Evolutionary conservation across 2,113 vertebrate genomes (phyloP).

Genomic region (Urocitellus parryii): DNA sequence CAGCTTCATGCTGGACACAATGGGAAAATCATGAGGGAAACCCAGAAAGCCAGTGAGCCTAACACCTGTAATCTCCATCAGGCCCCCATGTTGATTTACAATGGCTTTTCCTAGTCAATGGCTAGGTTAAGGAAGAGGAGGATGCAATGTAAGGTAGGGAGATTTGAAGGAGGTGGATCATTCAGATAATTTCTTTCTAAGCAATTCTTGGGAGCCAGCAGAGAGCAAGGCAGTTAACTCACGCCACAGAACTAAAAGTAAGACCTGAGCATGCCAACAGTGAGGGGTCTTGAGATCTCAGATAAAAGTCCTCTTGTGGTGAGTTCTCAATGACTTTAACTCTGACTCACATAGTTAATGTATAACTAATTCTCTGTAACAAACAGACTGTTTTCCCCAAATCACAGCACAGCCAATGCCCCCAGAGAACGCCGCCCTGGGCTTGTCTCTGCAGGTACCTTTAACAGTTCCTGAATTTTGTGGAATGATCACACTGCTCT

Average conservation of each 20-base stretch:
- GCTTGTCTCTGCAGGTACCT: background rate
- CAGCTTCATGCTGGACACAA: background rate
- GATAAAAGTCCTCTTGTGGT: background rate
- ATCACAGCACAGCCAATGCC: background rate
- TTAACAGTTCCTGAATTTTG: background rate
- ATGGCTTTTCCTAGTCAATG: background rate
- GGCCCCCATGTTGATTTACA: background rate
- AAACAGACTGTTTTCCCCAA: conserved; percentile 23
- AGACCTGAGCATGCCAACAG: background rate
- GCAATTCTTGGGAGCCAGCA: background rate
- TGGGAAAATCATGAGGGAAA: background rate
- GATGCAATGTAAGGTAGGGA: background rate
- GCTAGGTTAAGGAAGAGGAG: background rate
- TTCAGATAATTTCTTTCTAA: background rate
- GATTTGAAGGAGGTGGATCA: background rate
- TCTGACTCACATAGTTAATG: background rate
- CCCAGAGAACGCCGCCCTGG: background rate
- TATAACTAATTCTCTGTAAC: background rate
- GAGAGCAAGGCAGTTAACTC: background rate
- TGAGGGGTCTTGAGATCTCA: background rate
- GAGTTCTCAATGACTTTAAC: background rate
- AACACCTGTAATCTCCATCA: background rate
- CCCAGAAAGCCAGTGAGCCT: background rate
- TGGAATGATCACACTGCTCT: background rate
- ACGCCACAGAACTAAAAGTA: background rate